Evolutionary conservation across 2,113 vertebrate genomes (phyloP), one percentile per base, ranked within the genome.

Genomic region (Petrocephalus microphthalmus): DNA sequence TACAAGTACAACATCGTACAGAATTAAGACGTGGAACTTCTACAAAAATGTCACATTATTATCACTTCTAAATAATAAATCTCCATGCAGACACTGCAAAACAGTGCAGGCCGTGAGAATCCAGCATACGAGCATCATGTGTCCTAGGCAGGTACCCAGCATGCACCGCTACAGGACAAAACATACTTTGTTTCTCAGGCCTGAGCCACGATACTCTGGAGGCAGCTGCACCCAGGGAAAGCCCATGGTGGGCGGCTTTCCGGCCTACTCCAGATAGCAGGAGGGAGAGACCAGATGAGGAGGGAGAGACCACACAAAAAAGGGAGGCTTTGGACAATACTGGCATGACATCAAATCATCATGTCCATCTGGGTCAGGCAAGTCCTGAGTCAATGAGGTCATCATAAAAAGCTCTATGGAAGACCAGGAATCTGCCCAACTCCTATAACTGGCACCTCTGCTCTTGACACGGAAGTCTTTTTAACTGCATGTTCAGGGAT

Each of bases 131-230:
- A 67, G 56, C 25, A 25, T 64, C 49, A 37, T 7, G 54, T 88
- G 33, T 6, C 37, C 2, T n/a, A 45, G 7, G n/a, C 47, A 85
- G 88, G 78, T 90, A 91, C 84, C 89, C 90, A 92, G 88, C 93
- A 93, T 93, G 92, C 92, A 88, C 42, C 87, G 54, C 47, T 89
- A 89, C 88, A 90, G 60, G 52, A 71, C 47, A 88, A 92, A 93
- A 96, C 96, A 92, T 97, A 97, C 97, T 97, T 97, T 96, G 92
- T 96, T 96, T 92, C 94, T 93, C 88, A 96, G 84, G 37, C 94
- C 94, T 94, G 93, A 96, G 94, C 94, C 95, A 91, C 96, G 94
- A 91, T 97, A 97, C 90, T 97, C 96, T 89, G 95, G 95, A 94
- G 94, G 95, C 90, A 97, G 92, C 92, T 96, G 95, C 93, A 97